These are phyloP conservation scores for Caenorhabditis sp. DNA, from an alignment of 2,888 invertebrate genomes.

Conservation along the genomic window DNA sequence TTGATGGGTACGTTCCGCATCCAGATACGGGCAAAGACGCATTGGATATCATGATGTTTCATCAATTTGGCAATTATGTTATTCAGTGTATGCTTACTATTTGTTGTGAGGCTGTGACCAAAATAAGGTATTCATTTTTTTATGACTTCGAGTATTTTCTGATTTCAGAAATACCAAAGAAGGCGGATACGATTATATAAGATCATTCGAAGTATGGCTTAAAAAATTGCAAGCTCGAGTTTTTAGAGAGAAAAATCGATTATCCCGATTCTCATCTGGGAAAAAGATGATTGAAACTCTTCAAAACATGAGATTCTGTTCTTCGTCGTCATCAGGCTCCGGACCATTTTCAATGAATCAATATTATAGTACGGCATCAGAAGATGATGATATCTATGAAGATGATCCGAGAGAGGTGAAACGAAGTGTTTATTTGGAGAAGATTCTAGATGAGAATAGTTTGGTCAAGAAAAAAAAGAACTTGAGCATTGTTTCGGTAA, in stretches of 20 bases:
- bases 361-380: neutral
- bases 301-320: neutral
- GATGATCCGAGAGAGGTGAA: neutral
- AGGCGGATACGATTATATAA: conserved; percentile 22
- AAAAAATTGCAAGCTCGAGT: conserved; percentile 15
- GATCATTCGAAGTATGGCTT: conserved; percentile 18
- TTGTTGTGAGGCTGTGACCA: conserved; percentile 33
- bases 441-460: neutral
- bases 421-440: neutral
- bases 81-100: conserved; percentile 62
- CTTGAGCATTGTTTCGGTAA: neutral
- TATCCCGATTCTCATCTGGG: conserved; percentile 55
- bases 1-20: conserved; percentile 62
- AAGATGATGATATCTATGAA: neutral
- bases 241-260: conserved; percentile 17
- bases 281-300: conserved; percentile 61
- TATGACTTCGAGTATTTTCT: too few species aligned
- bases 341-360: neutral
- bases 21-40: conserved; percentile 56
- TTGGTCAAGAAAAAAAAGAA: neutral
- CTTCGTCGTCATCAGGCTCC: neutral
- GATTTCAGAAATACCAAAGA: conserved; percentile 15
- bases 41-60: conserved; percentile 65
- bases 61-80: conserved; percentile 69
- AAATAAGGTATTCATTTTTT: conserved; percentile 6